phyloP scores from a whole-genome alignment of 2,113 vertebrate genomes.

The Psettodes erumei region DNA sequence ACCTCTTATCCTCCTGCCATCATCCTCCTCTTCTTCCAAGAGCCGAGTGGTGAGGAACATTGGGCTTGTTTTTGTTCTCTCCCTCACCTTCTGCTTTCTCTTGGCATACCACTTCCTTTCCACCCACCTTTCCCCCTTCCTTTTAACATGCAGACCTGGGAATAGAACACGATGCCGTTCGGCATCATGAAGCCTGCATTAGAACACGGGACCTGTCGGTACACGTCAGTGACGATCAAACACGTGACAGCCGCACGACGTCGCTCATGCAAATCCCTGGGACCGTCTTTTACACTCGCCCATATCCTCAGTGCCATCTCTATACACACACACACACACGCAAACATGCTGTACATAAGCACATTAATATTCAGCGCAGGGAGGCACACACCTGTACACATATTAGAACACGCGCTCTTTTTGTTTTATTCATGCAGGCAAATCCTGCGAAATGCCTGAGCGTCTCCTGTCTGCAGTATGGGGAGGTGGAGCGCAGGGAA shows the following conservation, averaged over 20 bases:
- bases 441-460: constrained; percentile 24
- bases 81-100: constrained; percentile 35
- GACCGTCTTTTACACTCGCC: background rate
- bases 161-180: constrained; percentile 19
- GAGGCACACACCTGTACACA: background rate
- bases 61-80: constrained; percentile 31
- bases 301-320: background rate
- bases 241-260: constrained; percentile 19
- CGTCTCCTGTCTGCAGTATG: constrained; percentile 15
- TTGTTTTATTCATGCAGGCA: constrained; percentile 33
- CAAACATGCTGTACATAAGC: background rate
- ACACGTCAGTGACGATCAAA: background rate
- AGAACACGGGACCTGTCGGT: constrained; percentile 8
- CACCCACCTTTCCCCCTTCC: constrained; percentile 35
- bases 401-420: background rate
- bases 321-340: background rate
- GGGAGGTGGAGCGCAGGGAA: constrained; percentile 16
- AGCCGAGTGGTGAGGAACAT: constrained; percentile 38
- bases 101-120: background rate
- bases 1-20: constrained; percentile 51
- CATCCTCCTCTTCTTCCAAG: constrained; percentile 40
- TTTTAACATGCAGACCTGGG: constrained; percentile 28
- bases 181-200: constrained; percentile 39
- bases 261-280: constrained; percentile 30
- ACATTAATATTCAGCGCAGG: background rate